Base-by-base conservation (phyloP, 1,140 invertebrate genomes). In the Oscheius sp. region DNA sequence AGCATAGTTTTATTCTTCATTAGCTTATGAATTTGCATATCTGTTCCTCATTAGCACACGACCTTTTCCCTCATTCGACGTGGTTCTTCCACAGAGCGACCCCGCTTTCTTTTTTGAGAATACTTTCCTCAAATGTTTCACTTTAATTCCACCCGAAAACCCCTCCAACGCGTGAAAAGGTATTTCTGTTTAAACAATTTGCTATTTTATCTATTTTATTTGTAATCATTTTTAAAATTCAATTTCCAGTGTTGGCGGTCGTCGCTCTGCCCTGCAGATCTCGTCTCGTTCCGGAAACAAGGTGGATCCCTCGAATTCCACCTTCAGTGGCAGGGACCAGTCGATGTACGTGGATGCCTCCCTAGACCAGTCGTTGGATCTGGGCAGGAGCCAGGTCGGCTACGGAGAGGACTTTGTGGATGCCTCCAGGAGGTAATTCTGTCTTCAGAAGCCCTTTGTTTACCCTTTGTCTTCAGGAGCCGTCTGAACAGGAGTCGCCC, bases 361-460 rank as follows among this genome's bases (percentile, higher is more conserved):
- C 13, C 35, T 63, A 26, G 29, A 63, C 32, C 15, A 63, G 10
- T 63, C 61, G 0, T 13, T 63, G 18, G 61, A 29, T 63, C 15
- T 63, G 7, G 20, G 32, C 29, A 32, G 15, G 15, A 13, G 35
- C 31, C 15, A 26, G 7, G n/a, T 32, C 31, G 61, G 61, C 31
- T 63, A 63, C 36, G 61, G 61, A 18, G 61, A 63, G 31, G 61
- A 63, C 26, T 63, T 63, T 26, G 61, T 63, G 15, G 61, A 63
- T 34, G 61, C 61, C 7, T 34, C 61, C 15, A 29, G 61, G 29
- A 29, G 42, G 42, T 45, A 45, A 45, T 45, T 0, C 0, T 45
- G 18, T 45, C 23, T 23, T 45, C 23, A 18, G 42, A 45, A 45
- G 23, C 23, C 15, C 42, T 45, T 18, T 45, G 0, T 23, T 45